These are phyloP conservation scores for Umimayanthus kanabou DNA, from an alignment of 92 coral and sea anemone genomes.

Conservation along the genomic window DNA sequence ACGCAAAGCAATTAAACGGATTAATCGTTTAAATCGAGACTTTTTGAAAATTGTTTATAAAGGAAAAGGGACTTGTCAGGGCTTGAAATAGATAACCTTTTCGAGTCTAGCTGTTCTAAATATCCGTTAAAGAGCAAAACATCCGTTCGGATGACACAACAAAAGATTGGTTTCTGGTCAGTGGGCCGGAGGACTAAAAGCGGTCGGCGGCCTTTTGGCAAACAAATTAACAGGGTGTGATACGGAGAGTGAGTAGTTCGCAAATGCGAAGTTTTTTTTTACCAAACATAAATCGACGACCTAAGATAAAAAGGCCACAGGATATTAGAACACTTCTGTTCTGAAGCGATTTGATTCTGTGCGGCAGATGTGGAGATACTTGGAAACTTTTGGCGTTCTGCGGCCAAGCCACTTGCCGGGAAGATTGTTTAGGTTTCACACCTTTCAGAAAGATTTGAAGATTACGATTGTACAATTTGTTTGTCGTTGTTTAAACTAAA, in stretches of 20 bases:
- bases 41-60: background rate
- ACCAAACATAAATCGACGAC: background rate
- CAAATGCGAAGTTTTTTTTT: no score
- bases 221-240: background rate
- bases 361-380: background rate
- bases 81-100: background rate
- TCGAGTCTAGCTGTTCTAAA: background rate
- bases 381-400: background rate
- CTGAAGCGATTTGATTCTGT: no score
- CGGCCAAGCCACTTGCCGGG: background rate
- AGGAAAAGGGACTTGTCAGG: background rate
- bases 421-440: background rate
- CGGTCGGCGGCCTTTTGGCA: background rate
- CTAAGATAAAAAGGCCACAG: background rate
- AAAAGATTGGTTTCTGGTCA: background rate
- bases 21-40: background rate
- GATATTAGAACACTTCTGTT: background rate
- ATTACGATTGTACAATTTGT: background rate
- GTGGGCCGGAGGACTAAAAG: background rate
- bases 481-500: background rate
- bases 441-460: background rate
- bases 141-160: slow-evolving; percentile 3
- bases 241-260: background rate
- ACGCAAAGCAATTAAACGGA: background rate
- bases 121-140: slow-evolving; percentile 3